These are phyloP conservation scores for Engystomops pustulosus DNA, from an alignment of 2,113 vertebrate species.

Conservation along the genomic window DNA sequence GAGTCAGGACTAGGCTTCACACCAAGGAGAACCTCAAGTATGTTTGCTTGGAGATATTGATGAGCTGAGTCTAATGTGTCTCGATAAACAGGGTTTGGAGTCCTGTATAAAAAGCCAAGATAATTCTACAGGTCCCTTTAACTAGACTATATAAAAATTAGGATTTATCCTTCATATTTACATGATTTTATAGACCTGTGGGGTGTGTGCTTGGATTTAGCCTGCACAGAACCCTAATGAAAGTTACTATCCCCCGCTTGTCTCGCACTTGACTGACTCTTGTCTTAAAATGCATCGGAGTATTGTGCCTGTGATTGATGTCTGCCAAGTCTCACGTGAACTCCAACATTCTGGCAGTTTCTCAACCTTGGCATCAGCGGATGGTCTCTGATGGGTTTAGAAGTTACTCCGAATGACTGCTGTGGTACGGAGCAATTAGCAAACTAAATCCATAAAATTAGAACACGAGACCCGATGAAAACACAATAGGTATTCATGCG, in stretches of 20 bases:
- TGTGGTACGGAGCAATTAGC: slow-evolving; percentile 8
- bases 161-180: no score
- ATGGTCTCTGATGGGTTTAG: not conserved
- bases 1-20: no score
- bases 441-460: slow-evolving; percentile 30
- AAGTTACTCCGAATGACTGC: slow-evolving; percentile 17
- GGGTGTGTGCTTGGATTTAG: no score
- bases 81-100: no score
- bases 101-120: no score
- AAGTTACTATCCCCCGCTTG: slow-evolving; percentile 25
- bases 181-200: no score
- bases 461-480: not conserved
- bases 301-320: slow-evolving; percentile 27
- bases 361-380: slow-evolving; percentile 8
- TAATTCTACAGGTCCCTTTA: no score
- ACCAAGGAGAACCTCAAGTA: no score
- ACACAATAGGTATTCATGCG: not conserved
- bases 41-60: no score
- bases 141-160: no score
- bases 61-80: no score
- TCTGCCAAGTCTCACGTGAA: slow-evolving; percentile 38
- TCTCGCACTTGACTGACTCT: slow-evolving; percentile 15
- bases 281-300: not conserved
- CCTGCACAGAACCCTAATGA: slow-evolving; percentile 16
- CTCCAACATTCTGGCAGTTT: slow-evolving; percentile 28